Evolutionary conservation across 1,140 invertebrate genomes (phyloP), one percentile per base, ranked within the genome.

Genomic region (Hesperophylax magnus): DNA sequence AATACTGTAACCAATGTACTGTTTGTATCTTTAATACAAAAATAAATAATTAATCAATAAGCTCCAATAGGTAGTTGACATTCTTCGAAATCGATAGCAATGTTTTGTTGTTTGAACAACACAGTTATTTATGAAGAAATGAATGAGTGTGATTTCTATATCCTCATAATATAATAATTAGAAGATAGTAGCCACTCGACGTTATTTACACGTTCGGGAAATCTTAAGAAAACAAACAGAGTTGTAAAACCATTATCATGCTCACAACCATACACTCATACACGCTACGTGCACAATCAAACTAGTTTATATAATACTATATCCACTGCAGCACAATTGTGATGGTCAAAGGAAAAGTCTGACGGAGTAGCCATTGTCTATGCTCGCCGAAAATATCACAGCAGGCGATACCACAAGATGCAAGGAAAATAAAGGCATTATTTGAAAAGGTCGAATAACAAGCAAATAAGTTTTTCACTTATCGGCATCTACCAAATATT

Each of bases 321-420:
- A 67, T 22, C 17, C 63, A 0, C 63, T 67, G 63, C 27, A 67
- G 27, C 18, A 54, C 31, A 52, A 11, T 18, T 53, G 77, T 31
- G 67, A 71, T 3, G 67, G 31, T 71, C 67, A 20, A 27, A 47
- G 67, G 67, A 47, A 47, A 65, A 65, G 61, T 47, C 67, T 71
- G 67, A 56, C n/a, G 47, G 27, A 34, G 39, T 17, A n/a, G 27
- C 71, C 79, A 77, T 81, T 78, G 80, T 81, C 76, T 81, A 81
- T 27, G 72, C 24, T 27, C 34, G 71, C 60, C 58, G 67, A 18
- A 52, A 65, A 65, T 65, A 65, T 27, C 61, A 65, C 15, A 65
- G 27, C 15, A 34, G 63, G 34, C 27, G 31, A 67, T 67, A 39
- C 7, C 24, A 67, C 8, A 34, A 67, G 24, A 67, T n/a, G 31